phyloP scores from a whole-genome alignment of 64 coral and sea anemone species.

The Montipora efflorescens region DNA sequence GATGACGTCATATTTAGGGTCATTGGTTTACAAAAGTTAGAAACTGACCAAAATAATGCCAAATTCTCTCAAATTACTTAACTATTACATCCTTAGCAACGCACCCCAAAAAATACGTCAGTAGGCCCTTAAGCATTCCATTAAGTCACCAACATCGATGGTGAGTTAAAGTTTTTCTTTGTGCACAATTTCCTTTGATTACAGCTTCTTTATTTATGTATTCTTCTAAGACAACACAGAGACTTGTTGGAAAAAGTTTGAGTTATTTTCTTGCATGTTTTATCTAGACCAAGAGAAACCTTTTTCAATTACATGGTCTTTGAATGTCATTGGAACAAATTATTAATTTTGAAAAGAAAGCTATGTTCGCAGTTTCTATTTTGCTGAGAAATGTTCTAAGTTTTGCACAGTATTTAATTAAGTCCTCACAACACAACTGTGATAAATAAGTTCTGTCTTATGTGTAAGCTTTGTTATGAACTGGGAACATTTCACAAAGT shows the following conservation, averaged over 20 bases:
- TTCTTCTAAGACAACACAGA: neutral
- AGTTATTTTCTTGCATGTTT: conserved; percentile 41
- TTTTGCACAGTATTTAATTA: neutral
- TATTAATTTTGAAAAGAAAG: neutral
- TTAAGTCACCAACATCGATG: neutral
- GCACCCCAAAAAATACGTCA: no score
- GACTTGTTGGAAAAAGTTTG: neutral
- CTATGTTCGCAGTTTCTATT: neutral
- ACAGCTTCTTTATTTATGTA: neutral
- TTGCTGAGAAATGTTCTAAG: neutral
- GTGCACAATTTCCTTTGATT: neutral
- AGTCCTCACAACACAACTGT: neutral
- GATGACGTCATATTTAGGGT: no score
- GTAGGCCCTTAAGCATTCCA: no score
- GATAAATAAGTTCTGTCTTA: neutral
- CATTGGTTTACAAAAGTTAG: no score
- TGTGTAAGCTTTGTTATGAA: neutral
- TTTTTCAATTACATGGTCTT: neutral
- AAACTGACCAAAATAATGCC: no score
- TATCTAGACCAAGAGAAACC: neutral
- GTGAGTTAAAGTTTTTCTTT: neutral
- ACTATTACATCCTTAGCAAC: no score
- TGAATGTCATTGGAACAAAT: neutral
- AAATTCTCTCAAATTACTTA: no score
- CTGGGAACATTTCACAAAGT: neutral